Conservation (phyloP, 2,888 invertebrate species). For the Pseudococcus jackbeardsleyi region DNA sequence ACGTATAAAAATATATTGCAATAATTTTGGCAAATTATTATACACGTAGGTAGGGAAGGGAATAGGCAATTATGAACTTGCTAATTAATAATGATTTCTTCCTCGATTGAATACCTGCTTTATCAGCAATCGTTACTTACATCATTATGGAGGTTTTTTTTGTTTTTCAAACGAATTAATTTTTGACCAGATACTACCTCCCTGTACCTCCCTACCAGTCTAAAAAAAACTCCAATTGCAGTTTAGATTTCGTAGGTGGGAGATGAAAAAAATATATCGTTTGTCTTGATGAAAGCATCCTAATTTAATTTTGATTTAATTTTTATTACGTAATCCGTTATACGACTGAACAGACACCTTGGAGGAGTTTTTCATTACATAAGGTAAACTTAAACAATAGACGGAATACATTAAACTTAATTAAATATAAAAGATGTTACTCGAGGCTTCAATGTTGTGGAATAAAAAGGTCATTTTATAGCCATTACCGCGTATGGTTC, state of each 20-base stretch:
- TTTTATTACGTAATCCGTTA: slow-evolving; percentile 46
- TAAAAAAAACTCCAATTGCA: too few species aligned
- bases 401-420: slow-evolving; percentile 57
- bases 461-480: slow-evolving; percentile 53
- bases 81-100: background rate
- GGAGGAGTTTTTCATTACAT: slow-evolving; percentile 58
- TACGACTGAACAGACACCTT: slow-evolving; percentile 54
- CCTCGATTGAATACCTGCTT: background rate
- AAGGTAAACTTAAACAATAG: slow-evolving; percentile 43
- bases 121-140: slow-evolving; percentile 4
- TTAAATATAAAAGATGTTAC: slow-evolving; percentile 55
- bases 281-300: slow-evolving; percentile 50
- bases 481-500: background rate
- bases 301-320: slow-evolving; percentile 54
- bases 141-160: background rate
- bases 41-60: too few species aligned
- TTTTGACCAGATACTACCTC: background rate
- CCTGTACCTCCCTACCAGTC: background rate
- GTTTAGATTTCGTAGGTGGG: background rate
- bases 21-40: too few species aligned
- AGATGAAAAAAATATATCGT: slow-evolving; percentile 18
- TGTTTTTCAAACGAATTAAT: background rate
- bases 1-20: too few species aligned
- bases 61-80: too few species aligned
- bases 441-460: slow-evolving; percentile 27